Base-by-base conservation (phyloP, 2,797 vertebrate species). In the Tauraco hartlaubi region DNA sequence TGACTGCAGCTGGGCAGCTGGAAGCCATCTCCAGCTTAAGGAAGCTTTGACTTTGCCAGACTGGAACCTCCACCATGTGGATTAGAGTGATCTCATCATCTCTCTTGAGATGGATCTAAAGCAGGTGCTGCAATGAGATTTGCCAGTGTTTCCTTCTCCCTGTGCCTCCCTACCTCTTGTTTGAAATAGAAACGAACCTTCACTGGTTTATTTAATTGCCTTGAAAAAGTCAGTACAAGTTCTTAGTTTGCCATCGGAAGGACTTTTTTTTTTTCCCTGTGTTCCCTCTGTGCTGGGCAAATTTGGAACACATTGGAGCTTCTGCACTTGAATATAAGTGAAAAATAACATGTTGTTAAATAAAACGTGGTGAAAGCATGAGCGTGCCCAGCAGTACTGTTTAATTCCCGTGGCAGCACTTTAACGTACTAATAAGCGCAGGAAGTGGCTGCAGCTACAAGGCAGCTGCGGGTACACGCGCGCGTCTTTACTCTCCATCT, bases 241-340 rank as follows among this genome's bases (percentile, higher is more conserved):
- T 94, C 59, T 69, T 63, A 59, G 22, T 84, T 78, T 58, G 58
- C n/a, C 69, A 39, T 37, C 16, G 8, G 76, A 90, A 84, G 33
- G 26, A 56, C 43, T 62, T 75, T 37, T 16, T 22, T 51, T 4
- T 79, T 84, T n/a, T 33, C 11, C 28, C 37, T 15, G n/a, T 85
- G 92, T 88, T 93, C 85, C 71, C 29, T 90, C 62, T 81, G 75
- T 77, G 87, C 92, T 79, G 87, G 63, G 58, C 81, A 85, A 68
- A 66, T 87, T 18, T 61, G 93, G 83, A 85, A 73, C 85, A 77
- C 26, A 2, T 1, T 18, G 76, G 88, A 89, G 73, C 64, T 83
- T 83, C 80, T 83, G 39, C 72, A 48, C 31, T 71, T 66, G 59
- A 74, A 68, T 31, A 55, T 1, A 52, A 51, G 39, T 71, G 39